Evolutionary conservation across 2,797 vertebrate species (phyloP).

Genomic region (Spondyliosoma cantharus): DNA sequence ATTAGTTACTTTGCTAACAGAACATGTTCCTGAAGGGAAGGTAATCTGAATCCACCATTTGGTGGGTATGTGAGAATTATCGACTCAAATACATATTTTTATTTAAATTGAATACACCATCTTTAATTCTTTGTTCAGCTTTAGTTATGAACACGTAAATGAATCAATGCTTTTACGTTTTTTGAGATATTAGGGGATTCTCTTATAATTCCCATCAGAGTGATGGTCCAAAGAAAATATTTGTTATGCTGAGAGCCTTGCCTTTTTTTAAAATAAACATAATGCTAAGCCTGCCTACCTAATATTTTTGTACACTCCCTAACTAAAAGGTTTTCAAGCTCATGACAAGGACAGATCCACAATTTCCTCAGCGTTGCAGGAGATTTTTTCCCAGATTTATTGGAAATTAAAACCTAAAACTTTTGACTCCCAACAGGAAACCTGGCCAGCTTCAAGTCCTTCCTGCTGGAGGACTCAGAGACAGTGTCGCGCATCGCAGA

Average conservation of each 20-base stretch:
- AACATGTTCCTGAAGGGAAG: neutral
- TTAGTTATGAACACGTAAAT: neutral
- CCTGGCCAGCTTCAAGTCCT: slow-evolving; percentile 86
- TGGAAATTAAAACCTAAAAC: neutral
- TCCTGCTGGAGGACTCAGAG: slow-evolving; percentile 83
- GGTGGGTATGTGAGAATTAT: neutral
- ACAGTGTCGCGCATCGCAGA: slow-evolving; percentile 76
- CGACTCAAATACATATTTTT: neutral
- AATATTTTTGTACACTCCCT: neutral
- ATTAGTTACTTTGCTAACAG: neutral
- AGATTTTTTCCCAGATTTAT: neutral
- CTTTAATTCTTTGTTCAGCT: neutral
- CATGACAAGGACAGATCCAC: neutral
- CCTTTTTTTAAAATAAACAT: neutral
- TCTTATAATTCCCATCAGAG: neutral
- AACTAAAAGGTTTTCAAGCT: neutral
- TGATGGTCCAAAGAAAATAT: too few relatives aligned
- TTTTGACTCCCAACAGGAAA: slow-evolving; percentile 77
- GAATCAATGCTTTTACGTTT: neutral
- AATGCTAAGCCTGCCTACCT: neutral
- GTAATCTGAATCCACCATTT: neutral
- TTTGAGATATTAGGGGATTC: neutral
- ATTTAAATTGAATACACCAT: neutral
- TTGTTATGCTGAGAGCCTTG: neutral
- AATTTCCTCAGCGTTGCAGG: neutral